A percentile compares a stretch with the other conserved stretches of the same genome.
Evolutionary conservation across 2,113 vertebrate species (phyloP).

Genomic region (Tachycineta bicolor): DNA sequence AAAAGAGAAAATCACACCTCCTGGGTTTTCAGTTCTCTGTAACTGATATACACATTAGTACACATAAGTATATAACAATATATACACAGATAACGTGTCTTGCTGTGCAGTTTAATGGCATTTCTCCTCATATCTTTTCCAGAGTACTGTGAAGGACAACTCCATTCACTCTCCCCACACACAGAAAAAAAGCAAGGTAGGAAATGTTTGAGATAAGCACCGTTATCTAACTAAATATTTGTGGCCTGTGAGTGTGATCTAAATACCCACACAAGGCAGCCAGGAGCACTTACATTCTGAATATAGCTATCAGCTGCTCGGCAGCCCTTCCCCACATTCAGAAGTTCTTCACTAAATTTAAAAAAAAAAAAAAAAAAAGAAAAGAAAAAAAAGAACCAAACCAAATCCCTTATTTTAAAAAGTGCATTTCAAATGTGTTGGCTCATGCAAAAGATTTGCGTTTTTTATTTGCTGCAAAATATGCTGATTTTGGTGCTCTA

Average conservation of each 20-base stretch:
- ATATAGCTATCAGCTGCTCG: constrained; percentile 12
- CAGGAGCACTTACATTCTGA: neutral
- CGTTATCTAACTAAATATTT: constrained; percentile 38
- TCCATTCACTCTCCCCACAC: constrained; percentile 26
- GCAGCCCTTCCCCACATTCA: neutral
- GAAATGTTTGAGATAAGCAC: constrained; percentile 21
- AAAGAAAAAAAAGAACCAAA: too few species aligned
- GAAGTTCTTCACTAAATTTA: neutral
- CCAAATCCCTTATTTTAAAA: neutral
- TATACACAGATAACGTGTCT: neutral
- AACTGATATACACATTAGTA: neutral
- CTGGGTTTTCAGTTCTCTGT: neutral
- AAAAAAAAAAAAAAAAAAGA: neutral
- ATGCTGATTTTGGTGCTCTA: neutral
- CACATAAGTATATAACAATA: neutral
- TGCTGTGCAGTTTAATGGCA: neutral
- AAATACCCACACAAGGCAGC: neutral
- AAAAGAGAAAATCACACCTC: neutral
- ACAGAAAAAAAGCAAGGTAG: constrained; percentile 79
- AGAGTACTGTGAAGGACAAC: constrained; percentile 62
- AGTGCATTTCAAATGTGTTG: neutral
- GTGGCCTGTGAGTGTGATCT: constrained; percentile 30
- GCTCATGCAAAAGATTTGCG: neutral
- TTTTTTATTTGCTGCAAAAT: neutral
- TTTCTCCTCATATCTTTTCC: neutral